Percentiles rank a stretch among this genome's conserved stretches.
Evolutionary conservation across 2,797 vertebrate species (phyloP).

Genomic region (Lacerta agilis): DNA sequence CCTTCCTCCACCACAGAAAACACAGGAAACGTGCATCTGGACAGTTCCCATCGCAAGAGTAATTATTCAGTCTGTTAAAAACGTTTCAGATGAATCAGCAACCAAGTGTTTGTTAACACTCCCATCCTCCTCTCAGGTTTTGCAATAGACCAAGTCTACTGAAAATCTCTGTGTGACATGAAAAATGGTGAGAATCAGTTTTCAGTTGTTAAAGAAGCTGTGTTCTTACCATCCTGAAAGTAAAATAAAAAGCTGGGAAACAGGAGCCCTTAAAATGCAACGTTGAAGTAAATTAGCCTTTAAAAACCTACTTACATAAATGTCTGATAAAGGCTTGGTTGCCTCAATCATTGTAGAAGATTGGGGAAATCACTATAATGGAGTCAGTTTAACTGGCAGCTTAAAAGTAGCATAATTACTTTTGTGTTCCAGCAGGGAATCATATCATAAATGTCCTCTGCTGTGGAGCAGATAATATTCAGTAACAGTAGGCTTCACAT

Average conservation of each 20-base stretch:
- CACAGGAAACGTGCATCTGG: neutral
- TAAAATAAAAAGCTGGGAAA: neutral
- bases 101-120: neutral
- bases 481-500: neutral
- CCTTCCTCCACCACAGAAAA: neutral
- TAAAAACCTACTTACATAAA: neutral
- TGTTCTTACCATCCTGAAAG: neutral
- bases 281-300: neutral
- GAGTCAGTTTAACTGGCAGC: neutral
- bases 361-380: neutral
- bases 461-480: neutral
- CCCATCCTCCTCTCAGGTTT: neutral
- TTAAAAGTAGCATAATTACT: constrained; percentile 5
- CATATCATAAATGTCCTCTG: neutral
- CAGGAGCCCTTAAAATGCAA: neutral
- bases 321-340: neutral
- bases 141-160: neutral
- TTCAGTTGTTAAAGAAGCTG: neutral
- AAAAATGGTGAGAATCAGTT: neutral
- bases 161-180: neutral
- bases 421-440: neutral
- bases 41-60: neutral
- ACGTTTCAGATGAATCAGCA: neutral
- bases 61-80: neutral
- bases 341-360: neutral